Conservation (phyloP, 2,797 vertebrate genomes). For the Rhodeus uyekii region DNA sequence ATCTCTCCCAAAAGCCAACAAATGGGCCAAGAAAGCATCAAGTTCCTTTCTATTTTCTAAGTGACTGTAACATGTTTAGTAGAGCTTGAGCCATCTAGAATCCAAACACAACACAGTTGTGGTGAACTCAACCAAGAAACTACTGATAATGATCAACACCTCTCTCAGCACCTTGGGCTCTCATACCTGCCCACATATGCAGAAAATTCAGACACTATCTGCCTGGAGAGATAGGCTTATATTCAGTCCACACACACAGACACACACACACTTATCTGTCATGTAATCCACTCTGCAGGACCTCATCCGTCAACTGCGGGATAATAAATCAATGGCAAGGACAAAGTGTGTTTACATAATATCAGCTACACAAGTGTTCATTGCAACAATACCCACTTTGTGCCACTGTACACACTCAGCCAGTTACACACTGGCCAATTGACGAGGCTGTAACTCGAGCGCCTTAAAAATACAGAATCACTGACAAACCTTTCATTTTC, state of each 20-base stretch:
- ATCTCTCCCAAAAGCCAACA: slow-evolving; percentile 43
- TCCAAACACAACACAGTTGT: slow-evolving; percentile 35
- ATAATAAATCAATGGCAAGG: slow-evolving; percentile 59
- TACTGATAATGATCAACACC: slow-evolving; percentile 26
- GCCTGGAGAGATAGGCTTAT: slow-evolving; percentile 31
- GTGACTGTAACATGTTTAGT: slow-evolving; percentile 27
- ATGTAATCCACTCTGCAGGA: slow-evolving; percentile 49
- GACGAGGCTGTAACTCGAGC: slow-evolving; percentile 4
- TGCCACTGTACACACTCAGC: slow-evolving; percentile 13
- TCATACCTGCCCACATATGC: slow-evolving; percentile 26
- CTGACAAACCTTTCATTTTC: slow-evolving; percentile 5
- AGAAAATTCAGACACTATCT: slow-evolving; percentile 7
- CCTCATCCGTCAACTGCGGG: slow-evolving; percentile 49
- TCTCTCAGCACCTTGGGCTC: slow-evolving; percentile 29
- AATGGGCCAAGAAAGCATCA: slow-evolving; percentile 61
- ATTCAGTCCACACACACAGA: slow-evolving; percentile 33
- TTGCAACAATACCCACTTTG: slow-evolving; percentile 38
- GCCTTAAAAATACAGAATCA: neutral
- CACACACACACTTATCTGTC: slow-evolving; percentile 42
- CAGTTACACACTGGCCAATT: neutral
- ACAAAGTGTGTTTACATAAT: slow-evolving; percentile 57
- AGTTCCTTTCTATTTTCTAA: slow-evolving; percentile 62
- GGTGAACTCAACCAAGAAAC: slow-evolving; percentile 35
- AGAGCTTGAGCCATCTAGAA: slow-evolving; percentile 8
- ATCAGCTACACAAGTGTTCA: slow-evolving; percentile 49